phyloP scores from a whole-genome alignment of 2,888 invertebrate genomes.

The Halocaridina rubra region DNA sequence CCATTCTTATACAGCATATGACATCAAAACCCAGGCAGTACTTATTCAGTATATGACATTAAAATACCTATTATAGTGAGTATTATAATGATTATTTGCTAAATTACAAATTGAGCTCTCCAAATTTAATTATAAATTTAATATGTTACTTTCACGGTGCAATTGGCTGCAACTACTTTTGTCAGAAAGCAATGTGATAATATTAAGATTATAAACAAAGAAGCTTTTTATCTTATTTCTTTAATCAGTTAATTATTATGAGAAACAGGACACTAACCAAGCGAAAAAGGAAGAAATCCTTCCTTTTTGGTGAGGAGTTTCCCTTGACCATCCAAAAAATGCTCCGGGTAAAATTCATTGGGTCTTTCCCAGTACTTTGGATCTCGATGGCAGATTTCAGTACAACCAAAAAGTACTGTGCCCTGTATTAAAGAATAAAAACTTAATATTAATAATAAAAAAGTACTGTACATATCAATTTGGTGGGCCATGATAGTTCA shows the following conservation, averaged over 20 bases:
- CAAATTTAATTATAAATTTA: too few relatives aligned
- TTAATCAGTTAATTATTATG: background rate
- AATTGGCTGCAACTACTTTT: too few relatives aligned
- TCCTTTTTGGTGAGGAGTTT: background rate
- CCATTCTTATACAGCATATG: too few relatives aligned
- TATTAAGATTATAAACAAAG: too few relatives aligned
- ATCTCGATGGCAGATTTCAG: conserved; percentile 20
- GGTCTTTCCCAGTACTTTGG: conserved; percentile 27
- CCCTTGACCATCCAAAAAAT: conserved; percentile 24
- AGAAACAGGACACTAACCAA: background rate
- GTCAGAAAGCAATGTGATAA: too few relatives aligned
- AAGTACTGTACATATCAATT: background rate
- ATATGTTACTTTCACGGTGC: too few relatives aligned
- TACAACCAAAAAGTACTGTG: background rate
- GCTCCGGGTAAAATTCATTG: conserved; percentile 31
- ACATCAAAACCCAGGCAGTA: too few relatives aligned
- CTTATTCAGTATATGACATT: too few relatives aligned
- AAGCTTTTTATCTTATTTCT: background rate
- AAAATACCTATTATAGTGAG: too few relatives aligned
- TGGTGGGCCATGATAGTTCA: background rate
- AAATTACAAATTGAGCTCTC: too few relatives aligned
- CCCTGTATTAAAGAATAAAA: background rate
- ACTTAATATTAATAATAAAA: background rate
- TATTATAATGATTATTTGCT: too few relatives aligned
- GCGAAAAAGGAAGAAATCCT: conserved; percentile 16